Base-by-base conservation (phyloP, 2,113 vertebrate species). In the Barbus barbus region DNA sequence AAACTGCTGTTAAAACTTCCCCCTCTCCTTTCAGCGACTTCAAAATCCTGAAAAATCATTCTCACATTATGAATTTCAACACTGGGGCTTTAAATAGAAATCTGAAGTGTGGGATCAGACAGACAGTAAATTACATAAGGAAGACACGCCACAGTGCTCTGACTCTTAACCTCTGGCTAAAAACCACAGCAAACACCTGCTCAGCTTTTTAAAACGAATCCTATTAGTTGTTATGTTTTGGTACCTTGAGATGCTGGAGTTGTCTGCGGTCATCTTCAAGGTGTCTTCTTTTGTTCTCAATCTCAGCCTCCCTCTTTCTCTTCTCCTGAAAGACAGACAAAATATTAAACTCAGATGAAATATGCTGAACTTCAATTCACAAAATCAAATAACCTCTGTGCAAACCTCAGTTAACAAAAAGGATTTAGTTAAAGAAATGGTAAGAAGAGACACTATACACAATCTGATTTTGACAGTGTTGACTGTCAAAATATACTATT, bases 221-320 rank as follows among this genome's bases (percentile, higher is more conserved):
- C n/a, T 36, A 13, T n/a, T 28, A 58, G n/a, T 24, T 8, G 6
- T 56, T 53, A 33, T 60, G 13, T 31, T 44, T 7, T 38, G n/a
- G 11, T 92, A 98, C 97, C 96, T 99, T 99, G 78, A 98, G 95
- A 85, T 98, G 96, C 90, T 98, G 97, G 56, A 99, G 94, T 92
- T 97, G 96, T 87, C 97, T 83, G 56, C 97, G 86, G 88, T 97
- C 97, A 0, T 99, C 97, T 87, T 99, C 97, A 31, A 99, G 92
- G 90, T 98, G 96, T 88, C 97, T 95, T 85, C 96, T 93, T 87
- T 96, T 97, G 90, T 94, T 96, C 91, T 98, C 97, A 0, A 98
- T 96, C 93, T 98, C 97, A 0, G 94, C 93, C 92, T 98, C 97
- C 83, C 93, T 94, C 92, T 94, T 96, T 88, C 97, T 92, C 91